phyloP scores from a whole-genome alignment of 2,113 vertebrate species.

The Microtus oregoni region DNA sequence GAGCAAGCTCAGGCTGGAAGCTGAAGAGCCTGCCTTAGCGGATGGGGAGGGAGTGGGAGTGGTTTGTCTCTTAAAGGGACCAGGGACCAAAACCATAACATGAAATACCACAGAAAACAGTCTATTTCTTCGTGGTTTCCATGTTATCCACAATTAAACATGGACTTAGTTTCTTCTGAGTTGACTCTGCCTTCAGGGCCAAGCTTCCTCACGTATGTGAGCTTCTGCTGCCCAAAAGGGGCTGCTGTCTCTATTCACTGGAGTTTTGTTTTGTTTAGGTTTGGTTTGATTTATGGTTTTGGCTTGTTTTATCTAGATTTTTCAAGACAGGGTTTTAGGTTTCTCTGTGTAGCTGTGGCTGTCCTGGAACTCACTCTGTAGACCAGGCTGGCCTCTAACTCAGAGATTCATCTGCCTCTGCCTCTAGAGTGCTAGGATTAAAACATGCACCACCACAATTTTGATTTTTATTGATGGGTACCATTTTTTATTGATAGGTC shows the following conservation, averaged over 20 bases:
- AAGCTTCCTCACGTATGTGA: no score
- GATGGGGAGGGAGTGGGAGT: no score
- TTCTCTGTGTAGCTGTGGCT: no score
- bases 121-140: neutral
- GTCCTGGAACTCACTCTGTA: neutral
- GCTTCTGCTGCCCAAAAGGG: neutral
- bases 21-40: no score
- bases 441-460: slow-evolving; percentile 68
- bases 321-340: neutral
- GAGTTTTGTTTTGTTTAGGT: neutral
- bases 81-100: no score
- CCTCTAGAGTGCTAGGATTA: neutral
- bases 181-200: neutral
- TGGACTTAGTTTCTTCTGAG: neutral
- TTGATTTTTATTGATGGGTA: slow-evolving; percentile 91
- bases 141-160: neutral
- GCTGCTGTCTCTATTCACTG: neutral
- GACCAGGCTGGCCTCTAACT: neutral
- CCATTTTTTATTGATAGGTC: slow-evolving; percentile 87
- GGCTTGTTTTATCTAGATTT: neutral
- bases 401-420: neutral
- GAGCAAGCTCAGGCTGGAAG: no score
- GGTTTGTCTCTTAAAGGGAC: no score
- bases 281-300: neutral
- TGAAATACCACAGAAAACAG: neutral